Percentiles rank a stretch among this genome's conserved stretches.
Evolutionary conservation across 2,113 vertebrate genomes (phyloP).

Genomic region (Clarias batrachus): DNA sequence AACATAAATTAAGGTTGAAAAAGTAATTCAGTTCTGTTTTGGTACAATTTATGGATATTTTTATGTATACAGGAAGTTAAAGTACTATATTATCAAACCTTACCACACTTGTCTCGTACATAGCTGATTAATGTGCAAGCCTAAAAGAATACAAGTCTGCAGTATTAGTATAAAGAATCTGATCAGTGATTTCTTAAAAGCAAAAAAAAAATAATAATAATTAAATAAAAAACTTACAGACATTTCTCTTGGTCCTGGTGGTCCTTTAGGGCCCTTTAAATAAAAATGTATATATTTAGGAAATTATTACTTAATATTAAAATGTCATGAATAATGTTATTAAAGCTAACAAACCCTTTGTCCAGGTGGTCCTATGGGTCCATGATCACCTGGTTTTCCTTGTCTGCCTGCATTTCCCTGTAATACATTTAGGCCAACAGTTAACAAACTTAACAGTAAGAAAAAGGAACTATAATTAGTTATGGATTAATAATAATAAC

Average conservation of each 20-base stretch:
- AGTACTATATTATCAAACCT: constrained; percentile 51
- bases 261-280: constrained; percentile 79
- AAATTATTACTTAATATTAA: neutral
- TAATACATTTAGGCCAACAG: constrained; percentile 1
- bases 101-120: constrained; percentile 81
- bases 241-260: constrained; percentile 62
- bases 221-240: constrained; percentile 68
- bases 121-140: constrained; percentile 82
- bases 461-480: neutral
- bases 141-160: constrained; percentile 60
- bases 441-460: neutral
- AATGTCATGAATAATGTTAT: neutral
- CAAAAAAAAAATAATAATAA: neutral
- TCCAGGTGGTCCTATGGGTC: constrained; percentile 75
- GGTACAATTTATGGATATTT: neutral
- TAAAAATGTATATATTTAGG: constrained; percentile 40
- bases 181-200: neutral
- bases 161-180: neutral
- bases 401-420: constrained; percentile 77
- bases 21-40: too few relatives aligned
- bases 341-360: constrained; percentile 66
- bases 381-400: constrained; percentile 72
- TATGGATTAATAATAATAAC: neutral
- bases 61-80: neutral
- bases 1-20: neutral